Conservation (phyloP, 2,113 vertebrate species). For the Actinemys pallida region DNA sequence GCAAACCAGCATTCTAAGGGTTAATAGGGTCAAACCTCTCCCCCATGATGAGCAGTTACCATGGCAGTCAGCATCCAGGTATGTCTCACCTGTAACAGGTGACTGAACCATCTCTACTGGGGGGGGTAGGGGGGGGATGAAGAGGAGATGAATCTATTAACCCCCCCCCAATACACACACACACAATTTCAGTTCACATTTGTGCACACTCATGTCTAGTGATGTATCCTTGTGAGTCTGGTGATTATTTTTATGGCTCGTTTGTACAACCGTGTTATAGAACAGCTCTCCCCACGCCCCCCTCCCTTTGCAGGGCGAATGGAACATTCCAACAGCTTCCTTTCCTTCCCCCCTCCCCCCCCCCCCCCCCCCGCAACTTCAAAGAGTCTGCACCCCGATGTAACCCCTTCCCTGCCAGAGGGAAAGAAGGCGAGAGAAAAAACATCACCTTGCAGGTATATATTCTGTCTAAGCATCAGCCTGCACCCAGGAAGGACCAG, state of each 20-base stretch:
- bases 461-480: background rate
- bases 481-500: background rate
- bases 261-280: background rate
- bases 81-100: background rate
- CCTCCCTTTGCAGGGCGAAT: background rate
- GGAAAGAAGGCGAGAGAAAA: background rate
- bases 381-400: background rate
- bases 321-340: background rate
- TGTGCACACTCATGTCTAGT: background rate
- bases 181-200: background rate
- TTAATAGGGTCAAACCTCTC: background rate
- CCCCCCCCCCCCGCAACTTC: background rate
- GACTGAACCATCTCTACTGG: background rate
- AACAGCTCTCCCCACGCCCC: too few relatives aligned
- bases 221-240: background rate
- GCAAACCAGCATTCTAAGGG: background rate
- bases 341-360: background rate
- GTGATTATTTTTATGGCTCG: background rate
- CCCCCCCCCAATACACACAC: background rate
- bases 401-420: background rate
- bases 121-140: background rate
- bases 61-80: background rate
- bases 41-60: background rate
- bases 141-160: background rate
- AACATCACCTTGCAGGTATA: background rate